These are phyloP conservation scores for Ctenosaura bakeri DNA, from an alignment of 2,797 vertebrate genomes.

Conservation along the genomic window DNA sequence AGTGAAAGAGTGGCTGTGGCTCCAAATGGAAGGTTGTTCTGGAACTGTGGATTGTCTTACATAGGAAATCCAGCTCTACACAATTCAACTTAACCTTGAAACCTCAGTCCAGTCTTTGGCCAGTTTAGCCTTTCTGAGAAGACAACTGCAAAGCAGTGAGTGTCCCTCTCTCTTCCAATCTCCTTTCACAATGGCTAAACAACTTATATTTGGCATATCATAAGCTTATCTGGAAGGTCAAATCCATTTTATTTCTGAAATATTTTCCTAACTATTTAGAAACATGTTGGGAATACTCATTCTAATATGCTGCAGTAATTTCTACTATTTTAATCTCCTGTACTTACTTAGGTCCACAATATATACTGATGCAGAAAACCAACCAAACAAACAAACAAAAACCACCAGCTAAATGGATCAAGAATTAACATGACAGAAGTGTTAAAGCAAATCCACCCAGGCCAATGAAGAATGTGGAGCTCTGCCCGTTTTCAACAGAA, in stretches of 20 bases:
- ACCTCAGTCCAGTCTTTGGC: neutral
- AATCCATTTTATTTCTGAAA: too few species aligned
- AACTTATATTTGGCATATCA: neutral
- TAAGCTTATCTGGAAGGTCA: neutral
- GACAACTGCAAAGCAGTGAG: neutral
- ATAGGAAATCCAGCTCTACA: neutral
- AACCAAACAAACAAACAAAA: neutral
- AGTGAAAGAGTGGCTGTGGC: neutral
- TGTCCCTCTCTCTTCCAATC: neutral
- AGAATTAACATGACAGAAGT: neutral
- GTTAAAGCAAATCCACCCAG: slow-evolving; percentile 2
- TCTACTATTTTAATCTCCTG: neutral
- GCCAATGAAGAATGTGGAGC: neutral
- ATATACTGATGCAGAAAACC: neutral
- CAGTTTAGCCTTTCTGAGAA: neutral
- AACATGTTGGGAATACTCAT: neutral
- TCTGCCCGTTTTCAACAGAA: slow-evolving; percentile 47
- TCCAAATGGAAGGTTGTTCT: neutral
- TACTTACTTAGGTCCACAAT: neutral
- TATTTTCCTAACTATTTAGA: too few species aligned
- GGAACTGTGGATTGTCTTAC: neutral
- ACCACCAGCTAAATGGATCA: neutral
- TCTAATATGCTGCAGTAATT: neutral
- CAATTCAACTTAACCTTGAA: slow-evolving; percentile 15
- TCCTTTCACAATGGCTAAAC: neutral